phyloP scores from a whole-genome alignment of 2,797 vertebrate genomes.

The Channa striata region DNA sequence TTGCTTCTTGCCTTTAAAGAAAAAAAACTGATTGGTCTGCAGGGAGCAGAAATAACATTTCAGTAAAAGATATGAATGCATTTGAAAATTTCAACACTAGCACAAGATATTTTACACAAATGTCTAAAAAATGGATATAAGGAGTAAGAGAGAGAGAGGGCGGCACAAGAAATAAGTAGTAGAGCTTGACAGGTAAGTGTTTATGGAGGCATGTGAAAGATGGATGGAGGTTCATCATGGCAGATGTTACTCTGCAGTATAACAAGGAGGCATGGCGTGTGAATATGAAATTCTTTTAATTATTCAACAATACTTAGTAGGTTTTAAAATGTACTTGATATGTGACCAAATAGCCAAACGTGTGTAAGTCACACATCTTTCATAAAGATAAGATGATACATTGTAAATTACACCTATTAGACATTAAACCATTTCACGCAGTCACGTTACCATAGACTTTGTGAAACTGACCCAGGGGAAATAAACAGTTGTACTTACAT shows the following conservation, averaged over 20 bases:
- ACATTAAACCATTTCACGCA: constrained; percentile 68
- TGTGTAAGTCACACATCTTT: constrained; percentile 47
- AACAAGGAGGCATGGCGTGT: background rate
- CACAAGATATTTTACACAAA: background rate
- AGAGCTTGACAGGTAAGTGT: constrained; percentile 6
- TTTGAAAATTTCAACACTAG: background rate
- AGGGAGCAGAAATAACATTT: background rate
- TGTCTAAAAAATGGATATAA: background rate
- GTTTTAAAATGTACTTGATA: constrained; percentile 7
- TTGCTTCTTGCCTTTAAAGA: constrained; percentile 19
- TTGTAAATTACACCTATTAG: constrained; percentile 81
- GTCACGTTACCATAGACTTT: constrained; percentile 29
- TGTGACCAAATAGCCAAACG: constrained; percentile 2
- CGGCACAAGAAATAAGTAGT: background rate
- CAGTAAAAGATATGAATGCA: background rate
- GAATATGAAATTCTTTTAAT: background rate
- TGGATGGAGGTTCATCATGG: constrained; percentile 26
- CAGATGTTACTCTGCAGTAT: background rate
- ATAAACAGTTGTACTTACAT: constrained; percentile 67
- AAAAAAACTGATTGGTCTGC: constrained; percentile 46
- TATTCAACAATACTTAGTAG: constrained; percentile 3
- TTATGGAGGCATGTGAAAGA: constrained; percentile 24
- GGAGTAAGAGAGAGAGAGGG: background rate
- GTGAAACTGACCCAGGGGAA: constrained; percentile 26
- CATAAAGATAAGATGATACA: constrained; percentile 77